Evolutionary conservation across 2,113 vertebrate genomes (phyloP).

Genomic region (Melierax canorus): DNA sequence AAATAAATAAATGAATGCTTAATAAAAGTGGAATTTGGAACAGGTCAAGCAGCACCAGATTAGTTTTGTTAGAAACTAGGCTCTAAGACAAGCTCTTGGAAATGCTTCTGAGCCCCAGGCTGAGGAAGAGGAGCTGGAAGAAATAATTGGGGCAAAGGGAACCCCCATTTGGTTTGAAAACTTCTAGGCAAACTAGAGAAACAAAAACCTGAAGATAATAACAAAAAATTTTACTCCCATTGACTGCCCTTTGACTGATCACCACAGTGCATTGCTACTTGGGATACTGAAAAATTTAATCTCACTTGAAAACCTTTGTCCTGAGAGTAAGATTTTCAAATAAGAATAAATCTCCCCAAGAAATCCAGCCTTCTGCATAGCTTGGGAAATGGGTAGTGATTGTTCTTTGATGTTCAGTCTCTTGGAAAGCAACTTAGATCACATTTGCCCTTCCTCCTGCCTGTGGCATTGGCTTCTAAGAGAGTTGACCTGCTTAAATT

Average conservation of each 20-base stretch:
- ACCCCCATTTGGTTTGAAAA: neutral
- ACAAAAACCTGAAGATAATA: neutral
- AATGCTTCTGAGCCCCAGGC: neutral
- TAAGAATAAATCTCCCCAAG: neutral
- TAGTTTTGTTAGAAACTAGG: neutral
- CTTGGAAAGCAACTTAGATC: constrained; percentile 15
- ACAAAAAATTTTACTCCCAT: neutral
- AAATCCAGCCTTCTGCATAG: constrained; percentile 8
- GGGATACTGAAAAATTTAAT: neutral
- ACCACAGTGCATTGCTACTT: neutral
- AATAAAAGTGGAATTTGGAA: neutral
- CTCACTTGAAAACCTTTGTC: neutral
- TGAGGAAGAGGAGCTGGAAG: neutral
- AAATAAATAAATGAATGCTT: neutral
- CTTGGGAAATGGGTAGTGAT: neutral
- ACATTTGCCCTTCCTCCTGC: neutral
- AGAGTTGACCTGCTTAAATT: neutral
- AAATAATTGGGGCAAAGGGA: neutral
- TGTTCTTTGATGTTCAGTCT: constrained; percentile 49
- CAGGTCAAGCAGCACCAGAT: neutral
- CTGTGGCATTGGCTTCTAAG: constrained; percentile 22
- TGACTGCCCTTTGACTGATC: neutral
- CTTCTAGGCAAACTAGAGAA: neutral
- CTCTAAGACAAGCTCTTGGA: neutral
- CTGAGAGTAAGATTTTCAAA: neutral